Conservation (phyloP, 37 sponge, comb jelly and placozoan species). For the Halichondria panicea region DNA sequence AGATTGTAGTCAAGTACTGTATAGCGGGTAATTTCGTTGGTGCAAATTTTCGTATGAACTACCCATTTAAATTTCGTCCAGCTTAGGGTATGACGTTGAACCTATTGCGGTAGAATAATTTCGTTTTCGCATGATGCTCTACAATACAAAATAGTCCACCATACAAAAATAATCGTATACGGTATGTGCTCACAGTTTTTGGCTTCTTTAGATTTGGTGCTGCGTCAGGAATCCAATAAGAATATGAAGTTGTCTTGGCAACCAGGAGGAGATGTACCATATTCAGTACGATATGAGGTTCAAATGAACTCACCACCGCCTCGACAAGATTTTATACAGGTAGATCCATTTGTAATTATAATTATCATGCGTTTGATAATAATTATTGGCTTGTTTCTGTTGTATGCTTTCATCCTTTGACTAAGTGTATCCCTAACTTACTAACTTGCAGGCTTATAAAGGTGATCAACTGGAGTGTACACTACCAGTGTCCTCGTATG, state of each 20-base stretch:
- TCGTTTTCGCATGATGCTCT: too few species aligned
- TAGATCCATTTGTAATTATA: background rate
- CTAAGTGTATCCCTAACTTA: background rate
- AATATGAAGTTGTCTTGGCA: constrained; percentile 29
- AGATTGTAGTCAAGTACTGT: too few species aligned
- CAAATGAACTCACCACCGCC: constrained; percentile 13
- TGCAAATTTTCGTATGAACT: too few species aligned
- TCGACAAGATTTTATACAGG: constrained; percentile 46
- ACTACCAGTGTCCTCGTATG: background rate
- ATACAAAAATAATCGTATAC: too few species aligned
- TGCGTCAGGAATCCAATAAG: constrained; percentile 8
- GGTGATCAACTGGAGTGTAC: background rate
- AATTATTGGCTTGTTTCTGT: background rate
- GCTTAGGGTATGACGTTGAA: too few species aligned
- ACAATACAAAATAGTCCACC: too few species aligned
- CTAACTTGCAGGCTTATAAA: constrained; percentile 10
- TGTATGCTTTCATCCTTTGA: background rate
- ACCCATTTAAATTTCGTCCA: too few species aligned
- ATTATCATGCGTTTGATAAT: background rate
- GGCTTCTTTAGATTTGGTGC: constrained; percentile 76
- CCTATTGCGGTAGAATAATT: too few species aligned
- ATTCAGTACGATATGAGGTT: constrained; percentile 30
- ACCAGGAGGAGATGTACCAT: background rate
- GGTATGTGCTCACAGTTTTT: background rate
- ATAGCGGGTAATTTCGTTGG: too few species aligned